Conservation (phyloP, 2,113 vertebrate species). For the Myocastor coypus region DNA sequence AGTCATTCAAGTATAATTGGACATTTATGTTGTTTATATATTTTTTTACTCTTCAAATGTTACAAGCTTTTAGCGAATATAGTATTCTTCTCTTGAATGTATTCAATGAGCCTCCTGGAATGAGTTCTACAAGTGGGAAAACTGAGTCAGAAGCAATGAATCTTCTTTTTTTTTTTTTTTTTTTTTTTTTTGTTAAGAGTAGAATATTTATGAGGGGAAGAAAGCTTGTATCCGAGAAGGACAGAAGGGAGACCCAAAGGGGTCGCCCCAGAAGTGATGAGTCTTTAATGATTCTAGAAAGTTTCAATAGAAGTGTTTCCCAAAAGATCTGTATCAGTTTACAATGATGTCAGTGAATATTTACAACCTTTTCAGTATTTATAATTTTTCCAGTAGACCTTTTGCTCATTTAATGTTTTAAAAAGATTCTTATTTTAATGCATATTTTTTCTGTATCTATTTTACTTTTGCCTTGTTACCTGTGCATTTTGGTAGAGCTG, state of each 20-base stretch:
- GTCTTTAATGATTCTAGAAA: constrained; percentile 32
- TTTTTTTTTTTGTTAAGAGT: no score
- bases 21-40: not conserved
- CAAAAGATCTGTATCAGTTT: not conserved
- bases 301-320: not conserved
- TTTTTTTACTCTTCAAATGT: not conserved
- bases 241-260: no score
- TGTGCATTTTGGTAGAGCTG: not conserved
- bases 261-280: no score
- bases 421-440: not conserved
- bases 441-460: not conserved
- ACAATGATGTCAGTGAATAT: not conserved
- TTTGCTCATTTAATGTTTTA: constrained; percentile 27
- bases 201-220: no score
- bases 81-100: constrained; percentile 25
- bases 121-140: constrained; percentile 11
- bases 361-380: not conserved
- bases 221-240: no score
- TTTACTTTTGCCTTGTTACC: constrained; percentile 1
- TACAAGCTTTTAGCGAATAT: not conserved
- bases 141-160: not conserved
- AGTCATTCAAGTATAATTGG: not conserved
- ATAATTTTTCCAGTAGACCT: not conserved
- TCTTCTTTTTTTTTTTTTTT: no score
- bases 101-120: not conserved